Evolutionary conservation across 2,797 vertebrate species (phyloP).

Genomic region (Natrix natrix): DNA sequence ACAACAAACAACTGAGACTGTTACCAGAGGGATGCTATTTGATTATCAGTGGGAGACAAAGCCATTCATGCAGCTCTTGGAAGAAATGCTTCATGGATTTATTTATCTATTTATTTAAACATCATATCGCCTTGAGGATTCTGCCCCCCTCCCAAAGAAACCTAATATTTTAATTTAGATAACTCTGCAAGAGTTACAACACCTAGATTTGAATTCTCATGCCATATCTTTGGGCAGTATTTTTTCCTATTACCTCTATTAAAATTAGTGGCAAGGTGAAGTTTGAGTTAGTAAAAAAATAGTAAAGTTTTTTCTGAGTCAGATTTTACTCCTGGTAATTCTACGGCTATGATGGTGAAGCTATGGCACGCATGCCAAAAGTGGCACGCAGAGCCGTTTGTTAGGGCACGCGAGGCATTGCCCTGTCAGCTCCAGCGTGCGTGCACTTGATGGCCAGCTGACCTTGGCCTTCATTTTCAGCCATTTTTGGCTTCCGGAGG

Average conservation of each 20-base stretch:
- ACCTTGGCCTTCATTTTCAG: too few relatives aligned
- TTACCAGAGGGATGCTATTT: not conserved
- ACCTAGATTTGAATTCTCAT: not conserved
- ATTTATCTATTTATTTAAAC: not conserved
- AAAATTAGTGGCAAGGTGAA: not conserved
- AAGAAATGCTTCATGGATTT: not conserved
- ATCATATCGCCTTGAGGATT: not conserved
- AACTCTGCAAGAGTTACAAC: not conserved
- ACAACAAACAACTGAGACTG: not conserved
- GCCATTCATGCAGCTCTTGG: not conserved
- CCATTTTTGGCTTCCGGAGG: too few relatives aligned
- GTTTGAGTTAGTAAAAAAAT: not conserved
- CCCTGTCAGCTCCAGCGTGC: too few relatives aligned
- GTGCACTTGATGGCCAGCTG: too few relatives aligned
- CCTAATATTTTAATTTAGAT: not conserved
- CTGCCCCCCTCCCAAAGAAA: not conserved
- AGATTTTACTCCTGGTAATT: not conserved
- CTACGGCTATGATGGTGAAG: not conserved
- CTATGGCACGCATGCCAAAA: too few relatives aligned
- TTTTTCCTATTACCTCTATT: not conserved
- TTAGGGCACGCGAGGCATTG: too few relatives aligned
- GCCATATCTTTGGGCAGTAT: not conserved
- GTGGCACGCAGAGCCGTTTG: too few relatives aligned
- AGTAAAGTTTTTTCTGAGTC: not conserved
- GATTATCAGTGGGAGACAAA: not conserved